Base-by-base conservation (phyloP, 2,113 vertebrate genomes). In the Dasyornis broadbenti region DNA sequence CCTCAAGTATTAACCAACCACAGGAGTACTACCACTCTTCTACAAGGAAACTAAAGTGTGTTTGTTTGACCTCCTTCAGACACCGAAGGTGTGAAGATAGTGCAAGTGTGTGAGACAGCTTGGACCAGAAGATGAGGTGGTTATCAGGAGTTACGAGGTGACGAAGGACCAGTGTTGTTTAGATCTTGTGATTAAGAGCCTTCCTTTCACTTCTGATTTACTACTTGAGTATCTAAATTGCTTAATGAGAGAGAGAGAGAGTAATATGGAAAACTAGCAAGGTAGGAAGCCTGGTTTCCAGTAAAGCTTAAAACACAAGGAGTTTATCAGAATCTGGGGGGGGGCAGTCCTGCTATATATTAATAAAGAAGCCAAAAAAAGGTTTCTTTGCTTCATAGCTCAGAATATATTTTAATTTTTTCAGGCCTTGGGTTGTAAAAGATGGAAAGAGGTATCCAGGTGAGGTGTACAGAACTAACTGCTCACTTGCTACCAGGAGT, bases 231-330 rank as follows among this genome's bases (percentile, higher is more conserved):
- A 60, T 52, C 89, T 89, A 27, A 57, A 76, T 73, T 76, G 68
- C 66, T 82, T 75, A 27, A 81, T 52, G 72, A 90, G 82, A 47
- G 26, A 49, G 72, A 90, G 82, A 47, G 26, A 49, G 20, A 45
- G 64, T 8, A 35, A 40, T 54, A n/a, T 8, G 69, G 49, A 71
- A 78, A 81, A 37, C 14, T 10, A 49, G 50, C 61, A 27, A 18
- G 50, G 71, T 90, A 49, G 91, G 84, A 85, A 84, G 73, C 57
- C 8, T 23, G 30, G 42, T 40, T 95, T 93, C 84, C 92, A 85
- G 94, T 60, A 93, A 91, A 85, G 61, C 66, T 49, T 35, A 63
- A 82, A 64, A 87, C 87, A 45, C 84, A 11, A 42, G 49, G 57
- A 40, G 44, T 64, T 96, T 47, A 49, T 82, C 73, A 71, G 78